These are phyloP conservation scores for Cossypha heuglini DNA, from an alignment of 2,797 vertebrate species.

Conservation along the genomic window DNA sequence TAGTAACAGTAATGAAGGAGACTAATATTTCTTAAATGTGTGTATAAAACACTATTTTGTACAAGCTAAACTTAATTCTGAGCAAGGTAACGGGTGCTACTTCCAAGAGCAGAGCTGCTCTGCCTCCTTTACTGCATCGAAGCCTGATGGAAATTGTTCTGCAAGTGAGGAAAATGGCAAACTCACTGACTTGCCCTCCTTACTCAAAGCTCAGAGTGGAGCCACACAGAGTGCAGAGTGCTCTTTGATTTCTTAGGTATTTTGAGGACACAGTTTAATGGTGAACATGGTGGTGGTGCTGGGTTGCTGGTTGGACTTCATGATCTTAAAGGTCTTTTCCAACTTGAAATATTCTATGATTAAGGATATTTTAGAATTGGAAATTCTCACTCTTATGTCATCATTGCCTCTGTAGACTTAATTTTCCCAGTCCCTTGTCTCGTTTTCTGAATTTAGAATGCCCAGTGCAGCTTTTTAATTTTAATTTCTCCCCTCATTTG, in stretches of 20 bases:
- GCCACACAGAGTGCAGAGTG: neutral
- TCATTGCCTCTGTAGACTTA: neutral
- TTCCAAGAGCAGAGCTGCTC: neutral
- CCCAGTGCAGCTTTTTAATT: neutral
- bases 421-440: neutral
- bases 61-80: neutral
- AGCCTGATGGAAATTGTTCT: neutral
- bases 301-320: neutral
- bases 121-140: neutral
- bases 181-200: neutral
- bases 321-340: neutral
- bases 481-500: neutral
- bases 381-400: neutral
- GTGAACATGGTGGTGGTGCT: neutral
- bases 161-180: neutral
- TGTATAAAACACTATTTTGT: neutral
- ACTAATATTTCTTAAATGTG: neutral
- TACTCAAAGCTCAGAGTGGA: neutral
- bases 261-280: neutral
- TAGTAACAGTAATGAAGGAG: conserved; percentile 12
- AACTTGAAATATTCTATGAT: neutral
- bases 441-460: neutral
- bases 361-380: neutral
- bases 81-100: neutral
- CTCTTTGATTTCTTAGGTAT: neutral